These are phyloP conservation scores for Tolypeutes matacus DNA, from an alignment of 2,797 vertebrate genomes.

Conservation along the genomic window DNA sequence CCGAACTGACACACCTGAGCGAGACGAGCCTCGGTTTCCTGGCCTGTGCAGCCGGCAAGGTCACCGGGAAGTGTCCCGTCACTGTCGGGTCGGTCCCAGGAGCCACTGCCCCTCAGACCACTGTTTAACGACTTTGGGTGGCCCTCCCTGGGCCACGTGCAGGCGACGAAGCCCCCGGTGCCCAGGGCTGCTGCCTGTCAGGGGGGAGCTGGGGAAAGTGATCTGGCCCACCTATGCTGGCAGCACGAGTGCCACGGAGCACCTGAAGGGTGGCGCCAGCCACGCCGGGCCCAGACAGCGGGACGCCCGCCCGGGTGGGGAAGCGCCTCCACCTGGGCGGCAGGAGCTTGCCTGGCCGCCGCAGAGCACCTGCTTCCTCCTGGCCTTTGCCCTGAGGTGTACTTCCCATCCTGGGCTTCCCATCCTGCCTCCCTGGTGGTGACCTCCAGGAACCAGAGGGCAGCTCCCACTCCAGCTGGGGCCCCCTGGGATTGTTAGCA, in stretches of 20 bases:
- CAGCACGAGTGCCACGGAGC: slow-evolving; percentile 99
- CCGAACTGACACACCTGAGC: not conserved
- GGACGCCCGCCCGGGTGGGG: slow-evolving; percentile 95
- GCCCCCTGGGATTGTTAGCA: slow-evolving; percentile 22
- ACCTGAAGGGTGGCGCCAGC: slow-evolving; percentile 98
- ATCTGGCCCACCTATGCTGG: slow-evolving; percentile 98
- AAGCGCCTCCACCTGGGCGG: slow-evolving; percentile 65
- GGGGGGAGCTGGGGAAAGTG: slow-evolving; percentile 98
- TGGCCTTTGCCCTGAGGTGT: slow-evolving; percentile 76
- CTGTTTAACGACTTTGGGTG: slow-evolving; percentile 97
- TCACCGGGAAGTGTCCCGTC: slow-evolving; percentile 93
- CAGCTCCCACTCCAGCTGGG: slow-evolving; percentile 39
- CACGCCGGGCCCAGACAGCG: slow-evolving; percentile 96
- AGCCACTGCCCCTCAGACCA: slow-evolving; percentile 94
- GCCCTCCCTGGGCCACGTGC: slow-evolving; percentile 97
- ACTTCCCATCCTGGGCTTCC: slow-evolving; percentile 76
- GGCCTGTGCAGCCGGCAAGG: slow-evolving; percentile 77
- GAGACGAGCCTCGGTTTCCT: slow-evolving; percentile 71
- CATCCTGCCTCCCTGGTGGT: slow-evolving; percentile 70
- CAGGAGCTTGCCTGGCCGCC: slow-evolving; percentile 82
- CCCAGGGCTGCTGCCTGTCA: slow-evolving; percentile 97
- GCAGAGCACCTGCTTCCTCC: slow-evolving; percentile 79
- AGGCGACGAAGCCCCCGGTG: slow-evolving; percentile 96
- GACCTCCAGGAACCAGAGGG: slow-evolving; percentile 72
- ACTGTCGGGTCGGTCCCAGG: slow-evolving; percentile 93